phyloP scores from a whole-genome alignment of 2,113 vertebrate genomes.

The Phyllostomus discolor region DNA sequence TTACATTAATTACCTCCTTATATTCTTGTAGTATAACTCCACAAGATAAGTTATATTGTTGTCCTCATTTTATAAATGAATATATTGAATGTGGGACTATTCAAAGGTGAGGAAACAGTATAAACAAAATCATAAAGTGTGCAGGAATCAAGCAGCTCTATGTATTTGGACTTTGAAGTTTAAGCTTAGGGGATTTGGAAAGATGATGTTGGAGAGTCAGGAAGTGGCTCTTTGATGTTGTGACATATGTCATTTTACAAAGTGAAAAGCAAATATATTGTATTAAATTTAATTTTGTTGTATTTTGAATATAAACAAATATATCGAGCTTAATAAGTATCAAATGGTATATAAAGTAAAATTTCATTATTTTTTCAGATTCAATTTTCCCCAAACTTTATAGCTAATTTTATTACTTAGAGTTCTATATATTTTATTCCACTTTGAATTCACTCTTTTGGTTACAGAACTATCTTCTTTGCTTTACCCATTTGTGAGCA shows the following conservation, averaged over 20 bases:
- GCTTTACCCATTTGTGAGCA: not conserved
- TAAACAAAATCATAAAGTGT: not conserved
- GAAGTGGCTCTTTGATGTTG: not conserved
- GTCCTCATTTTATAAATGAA: not conserved
- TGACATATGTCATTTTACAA: not conserved
- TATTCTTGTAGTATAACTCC: not conserved
- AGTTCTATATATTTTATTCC: not conserved
- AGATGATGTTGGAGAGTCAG: not conserved
- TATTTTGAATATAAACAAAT: not conserved
- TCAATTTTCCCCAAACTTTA: slow-evolving; percentile 26
- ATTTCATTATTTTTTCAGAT: not conserved
- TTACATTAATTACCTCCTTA: not conserved
- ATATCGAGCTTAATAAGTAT: not conserved
- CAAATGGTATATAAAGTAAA: not conserved
- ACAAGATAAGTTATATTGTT: not conserved
- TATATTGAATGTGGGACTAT: not conserved
- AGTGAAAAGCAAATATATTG: not conserved
- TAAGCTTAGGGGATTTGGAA: not conserved
- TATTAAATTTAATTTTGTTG: not conserved
- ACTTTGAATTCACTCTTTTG: not conserved
- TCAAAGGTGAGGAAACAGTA: not conserved
- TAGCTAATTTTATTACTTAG: slow-evolving; percentile 48
- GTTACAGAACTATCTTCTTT: not conserved
- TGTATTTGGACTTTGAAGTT: not conserved
- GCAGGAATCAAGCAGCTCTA: not conserved